phyloP scores from a whole-genome alignment of 2,888 invertebrate genomes.

The Endotricha flammealis region DNA sequence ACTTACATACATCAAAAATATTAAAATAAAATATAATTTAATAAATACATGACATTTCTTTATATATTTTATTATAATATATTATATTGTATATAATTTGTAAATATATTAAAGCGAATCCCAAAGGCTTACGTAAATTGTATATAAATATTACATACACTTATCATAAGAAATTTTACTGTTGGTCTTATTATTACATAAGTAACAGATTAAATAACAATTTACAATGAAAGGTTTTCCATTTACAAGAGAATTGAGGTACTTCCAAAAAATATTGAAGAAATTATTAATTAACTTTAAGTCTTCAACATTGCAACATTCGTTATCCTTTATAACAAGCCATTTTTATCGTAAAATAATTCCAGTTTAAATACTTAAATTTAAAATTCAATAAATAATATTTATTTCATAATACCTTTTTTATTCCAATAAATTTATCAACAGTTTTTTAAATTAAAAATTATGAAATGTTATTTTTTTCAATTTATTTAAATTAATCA shows the following conservation, averaged over 20 bases:
- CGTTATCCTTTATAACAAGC: slow-evolving; percentile 12
- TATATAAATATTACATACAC: slow-evolving; percentile 31
- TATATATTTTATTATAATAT: slow-evolving; percentile 23
- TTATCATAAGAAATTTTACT: slow-evolving; percentile 18
- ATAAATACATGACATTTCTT: no score
- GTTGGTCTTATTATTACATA: slow-evolving; percentile 17
- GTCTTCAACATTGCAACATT: slow-evolving; percentile 6
- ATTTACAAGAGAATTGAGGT: slow-evolving; percentile 49
- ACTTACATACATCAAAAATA: slow-evolving; percentile 17
- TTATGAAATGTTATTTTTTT: no score
- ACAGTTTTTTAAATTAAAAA: no score
- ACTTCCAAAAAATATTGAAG: slow-evolving; percentile 37
- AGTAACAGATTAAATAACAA: slow-evolving; percentile 14
- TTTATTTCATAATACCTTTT: no score
- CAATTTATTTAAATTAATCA: no score
- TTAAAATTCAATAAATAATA: no score
- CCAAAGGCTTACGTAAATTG: slow-evolving; percentile 56
- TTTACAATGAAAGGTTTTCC: slow-evolving; percentile 13
- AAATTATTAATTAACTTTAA: slow-evolving; percentile 11
- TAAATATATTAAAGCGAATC: slow-evolving; percentile 59
- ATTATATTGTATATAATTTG: slow-evolving; percentile 21
- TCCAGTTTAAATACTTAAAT: no score
- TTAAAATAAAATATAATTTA: slow-evolving; percentile 13
- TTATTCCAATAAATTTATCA: no score
- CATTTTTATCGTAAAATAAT: no score